phyloP scores from a whole-genome alignment of 1,140 invertebrate genomes.

The Drosophila rufa region DNA sequence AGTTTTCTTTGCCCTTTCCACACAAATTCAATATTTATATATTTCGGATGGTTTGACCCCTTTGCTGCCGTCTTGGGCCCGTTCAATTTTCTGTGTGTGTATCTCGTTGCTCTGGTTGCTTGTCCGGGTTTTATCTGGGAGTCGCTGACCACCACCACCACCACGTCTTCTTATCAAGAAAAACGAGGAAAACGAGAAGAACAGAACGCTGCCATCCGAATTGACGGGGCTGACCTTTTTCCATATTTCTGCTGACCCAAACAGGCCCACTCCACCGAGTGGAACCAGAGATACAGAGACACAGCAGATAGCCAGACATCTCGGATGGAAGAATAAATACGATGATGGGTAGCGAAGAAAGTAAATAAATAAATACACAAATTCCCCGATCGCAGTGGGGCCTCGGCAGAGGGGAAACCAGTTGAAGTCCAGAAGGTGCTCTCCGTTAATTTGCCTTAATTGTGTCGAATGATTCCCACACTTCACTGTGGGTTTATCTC shows the following conservation, averaged over 20 bases:
- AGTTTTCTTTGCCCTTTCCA: conserved; percentile 27
- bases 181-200: conserved; percentile 10
- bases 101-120: conserved; percentile 9
- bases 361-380: conserved; percentile 45
- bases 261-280: conserved; percentile 18
- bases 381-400: conserved; percentile 44
- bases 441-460: conserved; percentile 35
- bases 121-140: conserved; percentile 36
- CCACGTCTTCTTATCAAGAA: conserved; percentile 38
- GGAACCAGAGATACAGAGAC: conserved; percentile 25
- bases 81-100: conserved; percentile 20
- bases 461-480: conserved; percentile 25
- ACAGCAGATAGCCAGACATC: conserved; percentile 30
- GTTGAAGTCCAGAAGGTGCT: conserved; percentile 2
- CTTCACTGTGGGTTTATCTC: conserved; percentile 34
- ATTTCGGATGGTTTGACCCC: conserved; percentile 49
- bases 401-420: conserved; percentile 3
- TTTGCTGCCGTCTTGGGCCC: conserved; percentile 40
- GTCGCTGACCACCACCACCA: conserved; percentile 15
- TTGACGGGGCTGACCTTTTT: conserved; percentile 67
- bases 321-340: conserved; percentile 26
- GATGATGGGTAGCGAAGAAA: conserved; percentile 27
- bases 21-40: conserved; percentile 31
- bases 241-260: conserved; percentile 67
- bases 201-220: conserved; percentile 33